These are phyloP conservation scores for Blastobasis adustella DNA, from an alignment of 2,888 invertebrate genomes.

Conservation along the genomic window DNA sequence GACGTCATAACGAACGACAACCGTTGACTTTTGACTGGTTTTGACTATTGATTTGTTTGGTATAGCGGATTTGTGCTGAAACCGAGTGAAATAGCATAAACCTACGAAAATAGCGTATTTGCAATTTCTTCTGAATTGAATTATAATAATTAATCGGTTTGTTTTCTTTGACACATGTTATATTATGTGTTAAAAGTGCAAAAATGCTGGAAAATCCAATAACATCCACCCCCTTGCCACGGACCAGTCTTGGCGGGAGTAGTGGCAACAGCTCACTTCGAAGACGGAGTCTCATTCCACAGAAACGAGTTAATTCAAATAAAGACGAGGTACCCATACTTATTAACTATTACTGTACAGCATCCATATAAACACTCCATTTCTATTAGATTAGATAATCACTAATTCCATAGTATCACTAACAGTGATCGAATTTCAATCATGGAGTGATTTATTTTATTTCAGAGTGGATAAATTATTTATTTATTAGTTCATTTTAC, in stretches of 20 bases:
- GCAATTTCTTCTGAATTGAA: not conserved
- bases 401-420: too few relatives aligned
- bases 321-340: conserved; percentile 44
- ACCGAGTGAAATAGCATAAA: not conserved
- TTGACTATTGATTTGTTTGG: not conserved
- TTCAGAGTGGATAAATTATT: too few relatives aligned
- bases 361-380: too few relatives aligned
- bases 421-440: too few relatives aligned
- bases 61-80: not conserved
- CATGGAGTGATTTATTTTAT: too few relatives aligned
- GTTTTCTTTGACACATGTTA: not conserved
- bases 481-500: too few relatives aligned
- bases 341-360: not conserved
- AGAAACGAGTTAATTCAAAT: conserved; percentile 27
- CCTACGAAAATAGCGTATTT: not conserved
- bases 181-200: conserved; percentile 7
- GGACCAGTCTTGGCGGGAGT: conserved; percentile 58
- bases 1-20: conserved; percentile 2
- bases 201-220: conserved; percentile 51
- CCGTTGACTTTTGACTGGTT: conserved; percentile 27
- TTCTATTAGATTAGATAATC: too few relatives aligned
- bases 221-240: conserved; percentile 41
- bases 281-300: conserved; percentile 52
- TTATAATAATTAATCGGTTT: not conserved
- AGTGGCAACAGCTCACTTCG: conserved; percentile 36